Base-by-base conservation (phyloP, 2,113 vertebrate genomes). In the Phyllopteryx taeniolatus region DNA sequence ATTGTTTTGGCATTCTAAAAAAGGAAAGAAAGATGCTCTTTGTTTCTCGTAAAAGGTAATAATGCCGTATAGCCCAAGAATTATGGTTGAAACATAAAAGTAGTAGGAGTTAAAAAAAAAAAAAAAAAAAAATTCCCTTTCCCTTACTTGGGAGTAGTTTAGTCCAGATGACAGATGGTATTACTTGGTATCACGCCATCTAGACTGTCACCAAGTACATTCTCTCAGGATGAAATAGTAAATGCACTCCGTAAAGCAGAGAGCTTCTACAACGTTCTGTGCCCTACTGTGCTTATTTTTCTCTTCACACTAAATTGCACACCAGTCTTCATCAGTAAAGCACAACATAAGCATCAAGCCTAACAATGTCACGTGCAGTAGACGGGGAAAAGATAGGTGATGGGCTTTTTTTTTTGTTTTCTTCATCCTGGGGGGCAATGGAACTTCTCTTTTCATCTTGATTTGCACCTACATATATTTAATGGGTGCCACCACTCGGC, bases 101-200 rank as follows among this genome's bases (percentile, higher is more conserved):
- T 65, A 44, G 27, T 33, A 33, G 4, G 14, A 31, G 56, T 60
- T 53, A 17, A 53, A 15, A 17, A 3, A 17, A 51, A 49, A 14
- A 49, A 31, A 33, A 46, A 65, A 22, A 5, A 65, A 15, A 1
- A 46, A 39, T 39, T 46, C 11, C 42, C 20, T 39, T 39, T 62
- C 14, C 39, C 17, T 20, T 63, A 22, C 62, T 43, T 22, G 39
- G 4, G 4, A 64, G 62, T 65, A n/a, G 19, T 65, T 44, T 22
- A 44, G 42, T 65, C 10, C 20, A 65, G 42, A 65, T 65, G 62
- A 65, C 62, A 44, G 62, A 65, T 65, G 62, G 42, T 65, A 44
- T 22, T 12, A 22, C 20, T 65, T 22, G 39, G 42, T 44, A n/a
- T 64, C 20, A 22, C 10, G 62, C 20, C 62, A 64, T 64, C 10